These are phyloP conservation scores for Ascaphus truei DNA, from an alignment of 2,113 vertebrate species.

Conservation along the genomic window DNA sequence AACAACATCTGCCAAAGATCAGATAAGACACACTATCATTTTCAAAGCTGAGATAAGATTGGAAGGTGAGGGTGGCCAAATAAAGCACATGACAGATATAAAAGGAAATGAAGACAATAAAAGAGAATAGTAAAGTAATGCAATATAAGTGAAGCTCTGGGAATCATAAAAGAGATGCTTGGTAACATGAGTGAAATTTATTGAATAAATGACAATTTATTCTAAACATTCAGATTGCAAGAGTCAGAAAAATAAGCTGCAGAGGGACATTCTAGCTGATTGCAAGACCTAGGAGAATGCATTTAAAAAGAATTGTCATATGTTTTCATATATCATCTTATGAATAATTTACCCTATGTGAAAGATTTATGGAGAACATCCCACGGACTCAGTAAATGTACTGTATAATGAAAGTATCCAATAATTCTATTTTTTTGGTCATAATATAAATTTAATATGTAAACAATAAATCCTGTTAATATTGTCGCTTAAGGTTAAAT, in stretches of 20 bases:
- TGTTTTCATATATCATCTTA: slow-evolving; percentile 50
- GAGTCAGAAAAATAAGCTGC: slow-evolving; percentile 58
- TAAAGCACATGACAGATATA: slow-evolving; percentile 45
- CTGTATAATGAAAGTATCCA: no score
- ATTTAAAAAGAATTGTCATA: slow-evolving; percentile 53
- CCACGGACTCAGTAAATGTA: no score
- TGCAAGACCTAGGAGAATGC: slow-evolving; percentile 49
- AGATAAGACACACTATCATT: slow-evolving; percentile 64
- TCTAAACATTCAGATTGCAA: slow-evolving; percentile 60
- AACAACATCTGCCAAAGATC: slow-evolving; percentile 57
- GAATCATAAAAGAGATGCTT: slow-evolving; percentile 54
- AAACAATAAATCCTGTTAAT: no score
- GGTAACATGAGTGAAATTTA: slow-evolving; percentile 61
- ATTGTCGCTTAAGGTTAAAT: no score
- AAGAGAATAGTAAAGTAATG: slow-evolving; percentile 54
- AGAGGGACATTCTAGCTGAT: slow-evolving; percentile 51
- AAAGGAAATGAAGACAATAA: slow-evolving; percentile 52
- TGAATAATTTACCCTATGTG: slow-evolving; percentile 67
- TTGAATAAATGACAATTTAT: slow-evolving; percentile 67
- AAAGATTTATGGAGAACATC: slow-evolving; percentile 55
- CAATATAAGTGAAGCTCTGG: slow-evolving; percentile 53
- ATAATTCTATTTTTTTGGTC: no score
- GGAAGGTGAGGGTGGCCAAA: slow-evolving; percentile 50
- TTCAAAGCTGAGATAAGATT: slow-evolving; percentile 49
- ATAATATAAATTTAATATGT: no score